phyloP scores from a whole-genome alignment of 2,888 invertebrate genomes.

The Thalpophila matura region DNA sequence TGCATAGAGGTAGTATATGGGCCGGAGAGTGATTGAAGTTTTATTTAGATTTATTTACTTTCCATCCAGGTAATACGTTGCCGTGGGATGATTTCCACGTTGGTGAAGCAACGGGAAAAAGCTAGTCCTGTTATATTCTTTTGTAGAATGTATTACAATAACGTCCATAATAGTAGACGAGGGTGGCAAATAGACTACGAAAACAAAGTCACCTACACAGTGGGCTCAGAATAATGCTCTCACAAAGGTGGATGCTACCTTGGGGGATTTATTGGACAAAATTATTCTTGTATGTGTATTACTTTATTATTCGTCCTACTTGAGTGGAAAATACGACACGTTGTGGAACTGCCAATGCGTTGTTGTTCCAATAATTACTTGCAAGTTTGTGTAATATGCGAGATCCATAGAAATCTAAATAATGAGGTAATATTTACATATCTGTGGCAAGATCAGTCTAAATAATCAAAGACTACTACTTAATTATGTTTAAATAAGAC shows the following conservation, averaged over 20 bases:
- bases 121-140: conserved; percentile 2
- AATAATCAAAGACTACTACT: too few relatives aligned
- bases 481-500: too few relatives aligned
- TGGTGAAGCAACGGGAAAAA: too few relatives aligned
- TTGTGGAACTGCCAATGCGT: background rate
- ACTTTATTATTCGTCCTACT: conserved; percentile 5
- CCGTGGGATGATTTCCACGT: too few relatives aligned
- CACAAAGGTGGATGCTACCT: conserved; percentile 38
- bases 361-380: background rate
- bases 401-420: too few relatives aligned
- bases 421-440: too few relatives aligned
- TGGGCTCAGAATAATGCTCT: conserved; percentile 30
- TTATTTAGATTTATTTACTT: too few relatives aligned
- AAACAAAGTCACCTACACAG: conserved; percentile 24
- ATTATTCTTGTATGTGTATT: conserved; percentile 26
- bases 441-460: too few relatives aligned
- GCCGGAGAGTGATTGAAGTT: too few relatives aligned
- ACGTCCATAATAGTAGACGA: background rate
- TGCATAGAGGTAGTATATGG: too few relatives aligned
- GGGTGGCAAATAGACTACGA: conserved; percentile 19
- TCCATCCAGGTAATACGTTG: too few relatives aligned
- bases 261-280: conserved; percentile 31
- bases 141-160: conserved; percentile 19
- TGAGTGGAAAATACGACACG: background rate
- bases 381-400: too few relatives aligned